phyloP scores from a whole-genome alignment of 2,888 invertebrate genomes.

The Acanthoscelides obtectus region DNA sequence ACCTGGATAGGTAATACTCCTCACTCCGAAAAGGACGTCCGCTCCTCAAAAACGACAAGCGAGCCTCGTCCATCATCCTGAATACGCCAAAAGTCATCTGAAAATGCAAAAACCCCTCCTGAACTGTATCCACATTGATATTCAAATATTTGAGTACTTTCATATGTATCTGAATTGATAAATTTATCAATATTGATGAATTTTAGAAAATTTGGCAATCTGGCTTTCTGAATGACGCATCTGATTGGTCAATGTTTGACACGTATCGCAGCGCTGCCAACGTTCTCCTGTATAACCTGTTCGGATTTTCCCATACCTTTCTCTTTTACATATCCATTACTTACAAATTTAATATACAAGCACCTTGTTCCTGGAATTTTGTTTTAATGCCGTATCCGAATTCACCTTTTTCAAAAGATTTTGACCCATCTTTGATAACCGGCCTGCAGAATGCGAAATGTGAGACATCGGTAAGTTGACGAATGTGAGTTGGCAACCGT shows the following conservation, averaged over 20 bases:
- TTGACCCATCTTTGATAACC: conserved; percentile 30
- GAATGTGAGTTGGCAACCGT: conserved; percentile 3
- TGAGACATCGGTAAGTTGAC: conserved; percentile 25
- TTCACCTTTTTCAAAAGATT: conserved; percentile 37
- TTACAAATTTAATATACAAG: background rate
- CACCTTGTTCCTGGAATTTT: background rate
- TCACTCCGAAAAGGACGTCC: too few species aligned
- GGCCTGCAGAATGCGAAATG: conserved; percentile 22
- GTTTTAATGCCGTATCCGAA: conserved; percentile 37
- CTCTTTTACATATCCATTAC: background rate
- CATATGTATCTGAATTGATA: too few species aligned
- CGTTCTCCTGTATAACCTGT: conserved; percentile 9
- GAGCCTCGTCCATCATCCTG: too few species aligned
- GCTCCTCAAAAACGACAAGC: too few species aligned
- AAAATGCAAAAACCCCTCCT: too few species aligned
- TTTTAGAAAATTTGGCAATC: background rate
- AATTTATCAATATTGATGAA: too few species aligned
- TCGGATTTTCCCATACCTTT: background rate
- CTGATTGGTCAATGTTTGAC: conserved; percentile 32
- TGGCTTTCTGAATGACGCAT: conserved; percentile 17
- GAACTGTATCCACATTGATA: too few species aligned
- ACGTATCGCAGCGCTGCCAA: conserved; percentile 31
- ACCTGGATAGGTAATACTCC: too few species aligned
- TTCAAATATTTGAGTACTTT: too few species aligned
- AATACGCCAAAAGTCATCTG: too few species aligned